phyloP scores from a whole-genome alignment of 2,888 invertebrate genomes.

The Anorthoa munda region DNA sequence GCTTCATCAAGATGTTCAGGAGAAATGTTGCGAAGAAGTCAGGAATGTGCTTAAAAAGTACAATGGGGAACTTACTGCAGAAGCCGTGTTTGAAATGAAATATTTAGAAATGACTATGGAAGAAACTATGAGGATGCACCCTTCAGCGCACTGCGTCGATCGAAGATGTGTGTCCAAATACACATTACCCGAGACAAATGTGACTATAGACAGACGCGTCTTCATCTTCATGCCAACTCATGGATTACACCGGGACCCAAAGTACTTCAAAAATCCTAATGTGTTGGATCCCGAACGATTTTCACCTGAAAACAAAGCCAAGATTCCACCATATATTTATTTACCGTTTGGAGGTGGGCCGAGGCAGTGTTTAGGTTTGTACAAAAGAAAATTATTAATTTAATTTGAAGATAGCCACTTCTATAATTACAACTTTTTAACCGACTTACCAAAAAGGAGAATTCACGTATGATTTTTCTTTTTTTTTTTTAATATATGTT shows the following conservation, averaged over 20 bases:
- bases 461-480: no score
- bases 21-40: constrained; percentile 21
- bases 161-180: constrained; percentile 21
- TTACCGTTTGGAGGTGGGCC: constrained; percentile 22
- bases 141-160: neutral
- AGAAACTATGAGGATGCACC: constrained; percentile 14
- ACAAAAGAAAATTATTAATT: neutral
- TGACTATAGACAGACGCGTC: constrained; percentile 5
- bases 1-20: constrained; percentile 16
- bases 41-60: constrained; percentile 8
- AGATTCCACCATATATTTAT: constrained; percentile 7
- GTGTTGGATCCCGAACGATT: constrained; percentile 20
- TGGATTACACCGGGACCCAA: constrained; percentile 1
- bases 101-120: constrained; percentile 14
- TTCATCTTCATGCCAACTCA: constrained; percentile 12
- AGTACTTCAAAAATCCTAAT: constrained; percentile 15
- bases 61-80: neutral
- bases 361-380: constrained; percentile 21
- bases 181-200: constrained; percentile 5
- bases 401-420: no score
- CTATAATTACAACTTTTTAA: no score
- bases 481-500: no score
- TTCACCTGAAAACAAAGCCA: constrained; percentile 9
- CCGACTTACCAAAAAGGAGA: no score
- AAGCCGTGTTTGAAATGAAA: constrained; percentile 20